Percentiles rank a stretch among this genome's conserved stretches.
Conservation (phyloP, 2,113 vertebrate genomes). For the Sprattus sprattus region DNA sequence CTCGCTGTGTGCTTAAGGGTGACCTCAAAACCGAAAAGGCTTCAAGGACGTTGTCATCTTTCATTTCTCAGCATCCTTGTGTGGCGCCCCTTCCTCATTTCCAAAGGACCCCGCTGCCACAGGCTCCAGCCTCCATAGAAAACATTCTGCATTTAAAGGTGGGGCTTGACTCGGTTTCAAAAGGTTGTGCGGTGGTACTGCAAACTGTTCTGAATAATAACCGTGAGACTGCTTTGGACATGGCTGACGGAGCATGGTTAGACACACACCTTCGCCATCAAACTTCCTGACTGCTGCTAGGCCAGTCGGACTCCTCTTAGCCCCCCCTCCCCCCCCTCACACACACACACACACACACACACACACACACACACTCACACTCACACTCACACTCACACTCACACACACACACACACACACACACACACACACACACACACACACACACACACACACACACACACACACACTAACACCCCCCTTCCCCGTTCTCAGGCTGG, state of each 20-base stretch:
- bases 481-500: constrained; percentile 58
- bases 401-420: background rate
- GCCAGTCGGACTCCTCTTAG: no score
- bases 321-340: background rate
- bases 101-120: background rate
- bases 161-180: background rate
- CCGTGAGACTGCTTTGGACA: background rate
- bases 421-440: background rate
- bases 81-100: background rate
- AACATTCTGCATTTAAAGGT: background rate
- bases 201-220: background rate
- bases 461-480: background rate
- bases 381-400: background rate
- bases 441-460: background rate
- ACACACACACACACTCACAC: background rate
- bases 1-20: background rate
- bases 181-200: background rate
- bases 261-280: background rate
- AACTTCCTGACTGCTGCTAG: background rate
- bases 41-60: background rate
- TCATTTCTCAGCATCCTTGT: background rate
- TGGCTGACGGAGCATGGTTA: background rate
- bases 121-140: background rate
- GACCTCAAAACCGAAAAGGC: background rate
- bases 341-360: background rate